Base-by-base conservation (phyloP, 1,140 invertebrate genomes). In the Cheumatopsyche charites region DNA sequence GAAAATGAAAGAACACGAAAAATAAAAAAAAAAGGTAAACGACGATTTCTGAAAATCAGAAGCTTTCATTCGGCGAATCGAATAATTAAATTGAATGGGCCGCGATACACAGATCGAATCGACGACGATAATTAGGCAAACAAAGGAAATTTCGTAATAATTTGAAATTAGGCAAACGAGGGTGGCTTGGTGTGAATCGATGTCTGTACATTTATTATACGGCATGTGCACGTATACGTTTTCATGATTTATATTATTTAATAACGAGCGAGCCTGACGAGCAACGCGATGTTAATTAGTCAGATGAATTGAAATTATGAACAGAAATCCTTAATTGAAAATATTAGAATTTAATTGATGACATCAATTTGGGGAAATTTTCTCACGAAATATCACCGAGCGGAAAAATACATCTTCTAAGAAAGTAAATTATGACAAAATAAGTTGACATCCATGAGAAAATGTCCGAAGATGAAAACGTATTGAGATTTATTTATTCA, bases 101-200 rank as follows among this genome's bases (percentile, higher is more conserved):
- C 9, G 29, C 3, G 29, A 36, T 36, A 36, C 9, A 36, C 9
- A 36, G 29, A 52, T 19, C 47, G 47, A 52, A 52, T 47, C 47
- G 47, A 17, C 47, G 47, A 52, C 19, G 19, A 52, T 52, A 52
- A 15, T 13, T 17, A 9, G n/a, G 15, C 15, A 17, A 52, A 52
- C 47, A 52, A 52, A 52, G 47, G 47, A 52, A 52, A 52, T 17
- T 52, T 52, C 1, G 47, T 19, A 52, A 52, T 52, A 52, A 52
- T 52, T 52, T 52, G n/a, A 19, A 15, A 52, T 17, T 52, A 17
- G 19, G 19, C 47, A 15, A 15, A 9, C 3, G 29, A 36, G 3
- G 29, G 29, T 36, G 29, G 29, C 29, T 4, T 36, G 29, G 29
- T 9, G 29, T 36, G 29, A 36, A 36, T 36, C 29, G 29, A 36